Evolutionary conservation across 92 coral and sea anemone genomes (phyloP).

Genomic region (Palythoa grandiflora): DNA sequence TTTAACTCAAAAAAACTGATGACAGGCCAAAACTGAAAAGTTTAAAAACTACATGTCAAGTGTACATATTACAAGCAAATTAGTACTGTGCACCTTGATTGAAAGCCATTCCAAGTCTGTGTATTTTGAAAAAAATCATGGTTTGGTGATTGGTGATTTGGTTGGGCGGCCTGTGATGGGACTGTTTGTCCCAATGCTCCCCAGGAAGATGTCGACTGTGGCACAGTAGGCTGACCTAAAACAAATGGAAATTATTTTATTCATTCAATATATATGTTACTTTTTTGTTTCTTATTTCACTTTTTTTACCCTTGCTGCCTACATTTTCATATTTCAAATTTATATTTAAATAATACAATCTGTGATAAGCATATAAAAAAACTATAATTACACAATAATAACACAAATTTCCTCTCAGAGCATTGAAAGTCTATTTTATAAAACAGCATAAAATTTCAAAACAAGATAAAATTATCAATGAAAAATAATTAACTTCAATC

Average conservation of each 20-base stretch:
- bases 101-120: not conserved
- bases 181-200: not conserved
- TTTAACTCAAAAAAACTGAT: no score
- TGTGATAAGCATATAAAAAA: no score
- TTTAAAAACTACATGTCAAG: no score
- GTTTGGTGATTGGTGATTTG: not conserved
- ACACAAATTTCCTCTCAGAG: no score
- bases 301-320: not conserved
- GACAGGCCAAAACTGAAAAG: no score
- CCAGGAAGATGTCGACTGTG: slow-evolving; percentile 7
- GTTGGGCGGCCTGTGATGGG: not conserved
- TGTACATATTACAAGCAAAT: no score
- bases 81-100: not conserved
- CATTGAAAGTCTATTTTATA: no score
- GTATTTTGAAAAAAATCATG: not conserved
- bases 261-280: not conserved
- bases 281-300: not conserved
- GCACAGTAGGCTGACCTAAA: not conserved
- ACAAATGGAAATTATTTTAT: not conserved
- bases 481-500: no score
- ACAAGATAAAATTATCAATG: no score
- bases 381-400: no score
- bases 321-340: not conserved
- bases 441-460: no score
- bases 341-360: no score